These are phyloP conservation scores for Urocitellus parryii DNA, from an alignment of 2,113 vertebrate species.

Conservation along the genomic window DNA sequence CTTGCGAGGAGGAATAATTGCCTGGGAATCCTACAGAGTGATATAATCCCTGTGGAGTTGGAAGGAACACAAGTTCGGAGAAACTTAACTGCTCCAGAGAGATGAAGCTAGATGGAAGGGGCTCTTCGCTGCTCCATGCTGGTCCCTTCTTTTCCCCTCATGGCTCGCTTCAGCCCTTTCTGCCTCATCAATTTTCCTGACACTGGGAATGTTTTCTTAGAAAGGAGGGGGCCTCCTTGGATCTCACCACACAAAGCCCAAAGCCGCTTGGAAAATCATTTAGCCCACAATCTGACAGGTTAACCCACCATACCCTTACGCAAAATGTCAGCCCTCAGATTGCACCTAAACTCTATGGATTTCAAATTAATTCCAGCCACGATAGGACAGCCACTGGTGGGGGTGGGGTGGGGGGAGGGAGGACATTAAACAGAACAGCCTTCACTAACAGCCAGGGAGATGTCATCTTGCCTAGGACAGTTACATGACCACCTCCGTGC, in stretches of 20 bases:
- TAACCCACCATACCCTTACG: neutral
- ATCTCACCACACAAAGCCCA: neutral
- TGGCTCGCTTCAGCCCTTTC: neutral
- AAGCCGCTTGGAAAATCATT: slow-evolving; percentile 24
- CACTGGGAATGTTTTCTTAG: slow-evolving; percentile 25
- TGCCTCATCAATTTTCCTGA: slow-evolving; percentile 20
- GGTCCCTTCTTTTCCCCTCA: neutral
- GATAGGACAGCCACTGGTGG: neutral
- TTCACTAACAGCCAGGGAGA: neutral
- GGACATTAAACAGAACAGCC: neutral
- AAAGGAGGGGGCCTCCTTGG: neutral
- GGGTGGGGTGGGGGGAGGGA: neutral
- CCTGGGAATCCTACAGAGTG: slow-evolving; percentile 62
- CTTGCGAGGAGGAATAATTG: slow-evolving; percentile 41
- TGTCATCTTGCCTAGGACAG: neutral
- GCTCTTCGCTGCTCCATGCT: neutral
- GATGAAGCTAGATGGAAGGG: neutral
- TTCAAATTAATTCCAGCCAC: neutral
- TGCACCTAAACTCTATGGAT: neutral
- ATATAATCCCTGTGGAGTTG: neutral
- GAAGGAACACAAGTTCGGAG: slow-evolving; percentile 32
- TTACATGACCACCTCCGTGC: neutral
- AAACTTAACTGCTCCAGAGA: slow-evolving; percentile 44
- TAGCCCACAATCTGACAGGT: neutral
- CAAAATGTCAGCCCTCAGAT: neutral